These are phyloP conservation scores for Pseudomyrmex cubaensis DNA, from an alignment of 1,140 invertebrate species.

Conservation along the genomic window DNA sequence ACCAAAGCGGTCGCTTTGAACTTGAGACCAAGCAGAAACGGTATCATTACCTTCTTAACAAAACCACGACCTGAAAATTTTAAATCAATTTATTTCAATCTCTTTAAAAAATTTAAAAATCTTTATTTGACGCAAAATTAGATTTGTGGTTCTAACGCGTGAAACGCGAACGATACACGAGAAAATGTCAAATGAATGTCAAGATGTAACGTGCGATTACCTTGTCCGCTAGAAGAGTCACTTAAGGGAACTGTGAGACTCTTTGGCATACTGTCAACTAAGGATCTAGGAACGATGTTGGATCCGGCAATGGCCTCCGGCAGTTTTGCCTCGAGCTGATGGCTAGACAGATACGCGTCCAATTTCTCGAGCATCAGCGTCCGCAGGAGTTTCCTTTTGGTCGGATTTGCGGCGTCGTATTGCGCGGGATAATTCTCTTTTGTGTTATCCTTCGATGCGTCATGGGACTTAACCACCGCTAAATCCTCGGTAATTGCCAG, in stretches of 20 bases:
- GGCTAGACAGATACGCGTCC: constrained; percentile 83
- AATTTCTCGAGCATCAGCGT: constrained; percentile 84
- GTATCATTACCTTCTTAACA: constrained; percentile 93
- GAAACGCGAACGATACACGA: neutral
- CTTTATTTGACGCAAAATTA: no score
- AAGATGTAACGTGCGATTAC: constrained; percentile 77
- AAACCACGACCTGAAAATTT: constrained; percentile 89
- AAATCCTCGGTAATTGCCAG: constrained; percentile 91
- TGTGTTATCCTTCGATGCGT: constrained; percentile 82
- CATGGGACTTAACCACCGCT: constrained; percentile 88
- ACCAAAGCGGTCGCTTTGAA: constrained; percentile 93
- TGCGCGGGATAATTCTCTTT: constrained; percentile 77
- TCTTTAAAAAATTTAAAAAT: no score
- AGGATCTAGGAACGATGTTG: constrained; percentile 88
- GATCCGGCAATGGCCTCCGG: constrained; percentile 82
- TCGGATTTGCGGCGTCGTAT: constrained; percentile 73
- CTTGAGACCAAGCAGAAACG: constrained; percentile 93
- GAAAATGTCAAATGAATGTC: neutral
- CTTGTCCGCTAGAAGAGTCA: constrained; percentile 86
- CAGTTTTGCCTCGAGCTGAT: constrained; percentile 83
- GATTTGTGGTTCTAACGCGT: neutral
- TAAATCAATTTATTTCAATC: constrained; percentile 11
- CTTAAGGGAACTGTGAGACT: constrained; percentile 89
- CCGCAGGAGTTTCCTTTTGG: constrained; percentile 77
- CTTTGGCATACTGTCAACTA: constrained; percentile 88